phyloP scores from a whole-genome alignment of 2,888 invertebrate genomes.

The Rhamphomyia laevipes region DNA sequence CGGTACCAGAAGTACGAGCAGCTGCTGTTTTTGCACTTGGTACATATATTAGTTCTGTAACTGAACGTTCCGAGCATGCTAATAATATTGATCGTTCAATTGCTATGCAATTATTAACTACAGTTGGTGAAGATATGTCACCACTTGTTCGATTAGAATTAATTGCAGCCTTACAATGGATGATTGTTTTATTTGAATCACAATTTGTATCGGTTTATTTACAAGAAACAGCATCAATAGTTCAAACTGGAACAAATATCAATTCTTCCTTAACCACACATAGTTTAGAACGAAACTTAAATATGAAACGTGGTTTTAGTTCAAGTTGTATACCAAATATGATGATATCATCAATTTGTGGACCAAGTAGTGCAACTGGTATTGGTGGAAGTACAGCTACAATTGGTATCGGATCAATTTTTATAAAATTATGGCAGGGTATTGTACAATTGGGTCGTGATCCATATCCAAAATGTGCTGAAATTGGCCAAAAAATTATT shows the following conservation, averaged over 20 bases:
- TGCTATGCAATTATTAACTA: constrained; percentile 72
- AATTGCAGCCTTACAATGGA: constrained; percentile 75
- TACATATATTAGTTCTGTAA: constrained; percentile 77
- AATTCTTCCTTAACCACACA: constrained; percentile 21
- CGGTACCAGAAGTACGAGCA: constrained; percentile 83
- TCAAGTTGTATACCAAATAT: constrained; percentile 55
- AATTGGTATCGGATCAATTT: constrained; percentile 47
- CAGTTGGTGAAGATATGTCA: constrained; percentile 70
- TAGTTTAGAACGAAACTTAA: constrained; percentile 35
- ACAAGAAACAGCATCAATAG: constrained; percentile 39
- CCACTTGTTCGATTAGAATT: constrained; percentile 80
- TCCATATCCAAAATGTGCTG: constrained; percentile 74
- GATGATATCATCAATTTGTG: constrained; percentile 19
- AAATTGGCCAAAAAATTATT: constrained; percentile 67
- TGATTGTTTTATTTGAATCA: constrained; percentile 76
- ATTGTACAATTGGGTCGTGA: constrained; percentile 68
- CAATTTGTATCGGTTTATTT: constrained; percentile 70
- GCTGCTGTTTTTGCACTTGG: constrained; percentile 92
- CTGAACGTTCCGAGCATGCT: constrained; percentile 80
- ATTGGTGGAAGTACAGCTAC: constrained; percentile 8
- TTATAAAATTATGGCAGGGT: constrained; percentile 80
- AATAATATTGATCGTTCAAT: constrained; percentile 89
- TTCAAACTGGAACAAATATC: constrained; percentile 9
- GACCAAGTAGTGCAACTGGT: constrained; percentile 26
- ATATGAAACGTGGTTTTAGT: constrained; percentile 54